A percentile compares a stretch with the other conserved stretches of the same genome.
Conservation (phyloP, 2,888 invertebrate genomes). For the Drosophila kambysellisi region DNA sequence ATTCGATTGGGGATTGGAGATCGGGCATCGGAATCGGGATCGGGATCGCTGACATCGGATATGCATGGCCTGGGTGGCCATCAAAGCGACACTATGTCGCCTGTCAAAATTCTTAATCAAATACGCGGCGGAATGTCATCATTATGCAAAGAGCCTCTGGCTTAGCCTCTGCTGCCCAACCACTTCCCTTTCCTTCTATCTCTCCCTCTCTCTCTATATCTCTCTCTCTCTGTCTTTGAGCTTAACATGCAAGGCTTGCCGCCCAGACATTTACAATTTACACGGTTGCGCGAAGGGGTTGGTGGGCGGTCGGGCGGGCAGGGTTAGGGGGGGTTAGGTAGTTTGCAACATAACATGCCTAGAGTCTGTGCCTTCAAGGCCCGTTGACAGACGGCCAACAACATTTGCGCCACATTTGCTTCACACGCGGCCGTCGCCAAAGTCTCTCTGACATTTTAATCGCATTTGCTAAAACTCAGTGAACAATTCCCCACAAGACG, state of each 20-base stretch:
- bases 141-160: conserved; percentile 75
- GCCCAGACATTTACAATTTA: conserved; percentile 68
- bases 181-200: neutral
- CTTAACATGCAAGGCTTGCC: conserved; percentile 52
- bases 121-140: conserved; percentile 83
- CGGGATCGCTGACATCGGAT: conserved; percentile 69
- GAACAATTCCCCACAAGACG: conserved; percentile 79
- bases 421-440: conserved; percentile 74
- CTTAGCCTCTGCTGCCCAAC: conserved; percentile 34
- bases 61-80: conserved; percentile 79
- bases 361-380: conserved; percentile 40
- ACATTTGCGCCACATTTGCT: conserved; percentile 76
- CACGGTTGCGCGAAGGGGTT: conserved; percentile 20
- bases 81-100: conserved; percentile 82
- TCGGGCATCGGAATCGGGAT: conserved; percentile 5
- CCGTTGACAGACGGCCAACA: conserved; percentile 72
- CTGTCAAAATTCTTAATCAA: conserved; percentile 84
- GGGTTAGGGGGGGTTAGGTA: neutral
- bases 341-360: conserved; percentile 28
- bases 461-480: conserved; percentile 84
- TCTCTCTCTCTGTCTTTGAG: neutral
- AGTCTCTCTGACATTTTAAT: conserved; percentile 84
- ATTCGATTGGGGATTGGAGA: conserved; percentile 1
- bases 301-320: neutral
- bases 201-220: neutral